These are phyloP conservation scores for Pelodytes ibericus DNA, from an alignment of 2,797 vertebrate genomes.

Conservation along the genomic window DNA sequence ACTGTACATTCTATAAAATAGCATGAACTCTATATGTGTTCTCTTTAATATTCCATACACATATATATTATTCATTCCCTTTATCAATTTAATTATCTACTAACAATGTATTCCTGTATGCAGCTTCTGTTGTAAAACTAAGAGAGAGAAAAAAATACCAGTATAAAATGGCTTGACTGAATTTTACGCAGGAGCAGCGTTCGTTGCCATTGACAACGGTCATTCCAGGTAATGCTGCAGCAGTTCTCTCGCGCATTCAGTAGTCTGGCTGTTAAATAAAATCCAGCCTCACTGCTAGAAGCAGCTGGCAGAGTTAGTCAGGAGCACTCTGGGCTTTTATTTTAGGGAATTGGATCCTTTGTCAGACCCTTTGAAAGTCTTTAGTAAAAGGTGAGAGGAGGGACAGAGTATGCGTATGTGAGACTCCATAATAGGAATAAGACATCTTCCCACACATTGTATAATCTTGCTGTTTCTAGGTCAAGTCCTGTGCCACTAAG, in stretches of 20 bases:
- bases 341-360: slow-evolving; percentile 25
- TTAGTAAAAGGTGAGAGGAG: slow-evolving; percentile 29
- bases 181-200: slow-evolving; percentile 30
- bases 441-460: background rate
- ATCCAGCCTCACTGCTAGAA: slow-evolving; percentile 19
- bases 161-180: slow-evolving; percentile 14
- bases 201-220: slow-evolving; percentile 48
- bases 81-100: too few relatives aligned
- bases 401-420: background rate
- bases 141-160: too few relatives aligned
- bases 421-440: background rate
- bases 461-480: too few relatives aligned
- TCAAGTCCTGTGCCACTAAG: too few relatives aligned
- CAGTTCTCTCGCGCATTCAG: slow-evolving; percentile 11
- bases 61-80: too few relatives aligned
- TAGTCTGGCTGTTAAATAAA: slow-evolving; percentile 49
- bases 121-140: slow-evolving; percentile 3
- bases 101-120: background rate
- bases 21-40: too few relatives aligned
- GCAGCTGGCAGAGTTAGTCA: slow-evolving; percentile 44
- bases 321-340: slow-evolving; percentile 15
- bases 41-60: too few relatives aligned
- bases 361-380: slow-evolving; percentile 5
- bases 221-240: slow-evolving; percentile 44
- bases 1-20: too few relatives aligned